These are phyloP conservation scores for Sciurus niger DNA, from an alignment of 2,113 vertebrate species.

Conservation along the genomic window DNA sequence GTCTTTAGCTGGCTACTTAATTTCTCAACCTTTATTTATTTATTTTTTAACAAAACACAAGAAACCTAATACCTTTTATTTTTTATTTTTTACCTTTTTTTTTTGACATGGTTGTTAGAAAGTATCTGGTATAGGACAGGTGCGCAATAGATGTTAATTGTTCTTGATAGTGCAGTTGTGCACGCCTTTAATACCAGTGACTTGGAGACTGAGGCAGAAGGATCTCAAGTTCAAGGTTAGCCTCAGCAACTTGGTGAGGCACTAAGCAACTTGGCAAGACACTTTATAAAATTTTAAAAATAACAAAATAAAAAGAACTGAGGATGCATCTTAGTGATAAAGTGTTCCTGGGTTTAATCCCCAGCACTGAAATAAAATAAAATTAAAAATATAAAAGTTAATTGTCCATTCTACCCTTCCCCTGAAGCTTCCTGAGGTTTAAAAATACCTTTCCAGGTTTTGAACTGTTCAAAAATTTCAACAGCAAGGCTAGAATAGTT, in stretches of 20 bases:
- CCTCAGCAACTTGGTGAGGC: too few species aligned
- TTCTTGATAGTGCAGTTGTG: neutral
- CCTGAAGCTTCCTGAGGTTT: conserved; percentile 40
- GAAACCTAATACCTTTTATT: neutral
- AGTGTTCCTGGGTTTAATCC: too few species aligned
- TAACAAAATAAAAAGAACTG: too few species aligned
- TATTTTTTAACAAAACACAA: neutral
- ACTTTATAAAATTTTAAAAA: too few species aligned
- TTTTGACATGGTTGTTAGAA: conserved; percentile 25
- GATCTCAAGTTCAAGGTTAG: too few species aligned
- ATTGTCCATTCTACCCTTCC: conserved; percentile 20
- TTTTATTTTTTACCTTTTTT: too few species aligned
- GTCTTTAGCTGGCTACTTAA: neutral
- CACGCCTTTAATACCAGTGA: too few species aligned
- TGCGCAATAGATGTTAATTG: conserved; percentile 51
- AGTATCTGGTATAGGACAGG: conserved; percentile 28
- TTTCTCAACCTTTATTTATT: conserved; percentile 11
- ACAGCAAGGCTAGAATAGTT: conserved; percentile 51
- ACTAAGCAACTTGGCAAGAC: too few species aligned
- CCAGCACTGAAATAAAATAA: too few species aligned
- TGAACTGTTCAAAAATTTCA: conserved; percentile 57
- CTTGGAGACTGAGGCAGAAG: too few species aligned
- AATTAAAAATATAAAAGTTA: neutral
- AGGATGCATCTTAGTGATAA: too few species aligned
- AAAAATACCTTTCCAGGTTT: conserved; percentile 59